Conservation (phyloP, 2,797 vertebrate species). For the Yasuhikotakia modesta region DNA sequence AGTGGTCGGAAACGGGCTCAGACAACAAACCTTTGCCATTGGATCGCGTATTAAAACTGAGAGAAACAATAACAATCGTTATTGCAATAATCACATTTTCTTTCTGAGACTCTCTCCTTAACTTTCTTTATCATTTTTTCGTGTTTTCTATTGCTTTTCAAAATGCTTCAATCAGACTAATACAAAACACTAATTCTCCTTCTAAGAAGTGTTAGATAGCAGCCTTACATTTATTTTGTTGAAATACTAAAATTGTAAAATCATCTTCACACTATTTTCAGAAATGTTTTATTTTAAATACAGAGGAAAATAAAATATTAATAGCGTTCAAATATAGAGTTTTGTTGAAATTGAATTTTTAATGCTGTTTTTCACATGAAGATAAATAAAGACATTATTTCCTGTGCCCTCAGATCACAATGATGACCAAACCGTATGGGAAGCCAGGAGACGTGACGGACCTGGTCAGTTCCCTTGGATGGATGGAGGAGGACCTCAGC, state of each 20-base stretch:
- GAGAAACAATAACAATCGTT: conserved; percentile 36
- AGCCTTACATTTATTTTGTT: conserved; percentile 47
- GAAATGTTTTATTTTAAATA: too few species aligned
- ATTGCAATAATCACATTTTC: conserved; percentile 11
- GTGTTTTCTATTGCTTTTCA: not conserved
- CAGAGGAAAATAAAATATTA: not conserved
- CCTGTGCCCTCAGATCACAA: conserved; percentile 72
- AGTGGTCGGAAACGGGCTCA: conserved; percentile 48
- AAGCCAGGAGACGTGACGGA: conserved; percentile 82
- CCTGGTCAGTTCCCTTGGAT: conserved; percentile 82
- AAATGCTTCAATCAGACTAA: not conserved
- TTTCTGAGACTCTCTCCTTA: not conserved
- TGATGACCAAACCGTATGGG: conserved; percentile 83
- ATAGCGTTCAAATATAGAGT: not conserved
- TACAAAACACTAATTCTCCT: not conserved
- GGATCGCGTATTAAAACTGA: conserved; percentile 33
- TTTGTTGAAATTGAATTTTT: too few species aligned
- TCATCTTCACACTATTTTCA: not conserved
- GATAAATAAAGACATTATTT: not conserved
- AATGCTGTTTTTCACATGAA: not conserved
- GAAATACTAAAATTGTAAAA: conserved; percentile 27
- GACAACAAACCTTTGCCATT: conserved; percentile 38
- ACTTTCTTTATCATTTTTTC: conserved; percentile 14
- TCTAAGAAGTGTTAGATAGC: not conserved
- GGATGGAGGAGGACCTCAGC: conserved; percentile 82